Conservation (phyloP, 1,140 invertebrate species). For the Phymastichus coffea region DNA sequence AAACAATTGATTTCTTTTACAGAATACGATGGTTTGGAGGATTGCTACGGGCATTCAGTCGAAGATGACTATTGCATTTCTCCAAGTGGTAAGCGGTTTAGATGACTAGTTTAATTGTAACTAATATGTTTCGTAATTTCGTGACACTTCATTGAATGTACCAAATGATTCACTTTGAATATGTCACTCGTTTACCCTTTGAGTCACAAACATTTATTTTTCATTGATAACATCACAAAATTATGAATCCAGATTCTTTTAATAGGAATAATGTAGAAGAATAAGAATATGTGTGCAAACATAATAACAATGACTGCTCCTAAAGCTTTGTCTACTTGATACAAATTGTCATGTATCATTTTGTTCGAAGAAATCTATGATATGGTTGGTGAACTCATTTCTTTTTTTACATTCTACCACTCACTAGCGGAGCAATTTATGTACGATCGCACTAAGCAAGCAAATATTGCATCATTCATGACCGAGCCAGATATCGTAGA, state of each 20-base stretch:
- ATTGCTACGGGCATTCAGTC: constrained; percentile 89
- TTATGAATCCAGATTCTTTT: too few relatives aligned
- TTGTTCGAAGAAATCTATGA: too few relatives aligned
- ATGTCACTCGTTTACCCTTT: background rate
- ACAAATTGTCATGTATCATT: too few relatives aligned
- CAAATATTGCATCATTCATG: constrained; percentile 72
- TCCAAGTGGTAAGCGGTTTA: constrained; percentile 70
- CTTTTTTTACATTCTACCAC: background rate
- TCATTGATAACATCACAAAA: too few relatives aligned
- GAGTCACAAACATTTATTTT: background rate
- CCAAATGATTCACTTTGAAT: background rate
- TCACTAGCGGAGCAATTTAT: constrained; percentile 73
- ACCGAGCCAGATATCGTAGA: constrained; percentile 74
- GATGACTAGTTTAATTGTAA: background rate
- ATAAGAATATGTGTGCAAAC: too few relatives aligned
- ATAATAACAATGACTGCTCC: too few relatives aligned
- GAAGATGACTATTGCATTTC: constrained; percentile 89
- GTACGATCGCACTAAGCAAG: constrained; percentile 74
- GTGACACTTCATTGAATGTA: background rate
- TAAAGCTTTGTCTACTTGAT: too few relatives aligned
- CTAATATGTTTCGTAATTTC: constrained; percentile 2
- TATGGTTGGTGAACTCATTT: background rate
- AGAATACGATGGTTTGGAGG: constrained; percentile 90
- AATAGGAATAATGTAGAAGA: too few relatives aligned
- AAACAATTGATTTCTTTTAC: constrained; percentile 13